A percentile compares a stretch with the other conserved stretches of the same genome.
phyloP scores from a whole-genome alignment of 2,113 vertebrate species.

The Hippocampus zosterae region DNA sequence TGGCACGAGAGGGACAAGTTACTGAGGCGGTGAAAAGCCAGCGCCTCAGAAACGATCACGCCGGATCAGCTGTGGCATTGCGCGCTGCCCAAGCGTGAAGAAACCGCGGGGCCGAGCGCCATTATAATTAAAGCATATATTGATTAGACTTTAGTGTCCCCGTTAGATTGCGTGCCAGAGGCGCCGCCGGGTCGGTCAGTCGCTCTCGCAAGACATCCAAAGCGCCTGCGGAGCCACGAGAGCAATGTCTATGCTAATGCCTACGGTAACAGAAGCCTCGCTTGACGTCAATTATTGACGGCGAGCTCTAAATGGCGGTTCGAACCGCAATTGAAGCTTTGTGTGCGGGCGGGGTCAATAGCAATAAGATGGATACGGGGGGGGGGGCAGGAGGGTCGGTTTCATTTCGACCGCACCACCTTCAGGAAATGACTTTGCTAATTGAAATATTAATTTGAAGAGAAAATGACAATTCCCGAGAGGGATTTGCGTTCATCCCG shows the following conservation, averaged over 20 bases:
- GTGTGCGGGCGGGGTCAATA: slow-evolving; percentile 47
- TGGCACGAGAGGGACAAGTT: slow-evolving; percentile 51
- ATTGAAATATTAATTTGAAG: slow-evolving; percentile 66
- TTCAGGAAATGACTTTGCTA: slow-evolving; percentile 57
- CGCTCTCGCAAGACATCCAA: slow-evolving; percentile 52
- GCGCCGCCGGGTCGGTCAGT: slow-evolving; percentile 37
- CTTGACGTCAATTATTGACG: slow-evolving; percentile 66
- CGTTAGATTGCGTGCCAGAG: slow-evolving; percentile 48
- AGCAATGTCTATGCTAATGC: slow-evolving; percentile 64
- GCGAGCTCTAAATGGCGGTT: slow-evolving; percentile 57
- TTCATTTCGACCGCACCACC: slow-evolving; percentile 46
- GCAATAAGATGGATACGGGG: slow-evolving; percentile 37
- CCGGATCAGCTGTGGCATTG: slow-evolving; percentile 68
- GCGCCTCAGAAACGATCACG: slow-evolving; percentile 62
- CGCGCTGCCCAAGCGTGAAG: slow-evolving; percentile 65
- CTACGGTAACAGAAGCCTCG: slow-evolving; percentile 48
- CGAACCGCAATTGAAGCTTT: slow-evolving; percentile 61
- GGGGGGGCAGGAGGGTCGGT: slow-evolving; percentile 51
- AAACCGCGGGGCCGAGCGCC: slow-evolving; percentile 34
- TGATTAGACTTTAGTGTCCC: slow-evolving; percentile 63
- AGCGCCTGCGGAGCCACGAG: slow-evolving; percentile 38
- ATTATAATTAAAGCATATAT: slow-evolving; percentile 70
- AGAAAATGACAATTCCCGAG: slow-evolving; percentile 52
- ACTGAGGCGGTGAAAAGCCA: slow-evolving; percentile 60
- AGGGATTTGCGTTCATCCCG: slow-evolving; percentile 40